phyloP scores from a whole-genome alignment of 2,888 invertebrate species.

The Callyntrura sp. region DNA sequence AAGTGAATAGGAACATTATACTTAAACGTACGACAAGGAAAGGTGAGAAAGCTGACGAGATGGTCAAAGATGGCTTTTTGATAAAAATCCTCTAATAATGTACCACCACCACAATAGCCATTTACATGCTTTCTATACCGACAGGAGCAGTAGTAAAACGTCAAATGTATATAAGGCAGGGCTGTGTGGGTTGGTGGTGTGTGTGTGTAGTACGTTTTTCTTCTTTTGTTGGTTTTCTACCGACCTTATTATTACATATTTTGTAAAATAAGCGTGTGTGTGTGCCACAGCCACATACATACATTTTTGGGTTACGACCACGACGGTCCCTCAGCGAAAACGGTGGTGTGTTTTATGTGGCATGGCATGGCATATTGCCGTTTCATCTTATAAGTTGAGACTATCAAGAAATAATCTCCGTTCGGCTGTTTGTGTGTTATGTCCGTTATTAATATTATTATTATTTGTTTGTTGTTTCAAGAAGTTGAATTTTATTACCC shows the following conservation, averaged over 20 bases:
- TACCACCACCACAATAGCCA: no score
- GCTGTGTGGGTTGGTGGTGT: no score
- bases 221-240: slow-evolving; percentile 70
- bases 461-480: slow-evolving; percentile 60
- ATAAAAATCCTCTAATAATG: slow-evolving; percentile 40
- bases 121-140: no score
- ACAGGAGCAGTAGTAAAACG: no score
- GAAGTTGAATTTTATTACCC: slow-evolving; percentile 50
- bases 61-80: slow-evolving; percentile 45
- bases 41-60: slow-evolving; percentile 70
- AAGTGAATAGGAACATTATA: slow-evolving; percentile 2
- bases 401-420: slow-evolving; percentile 54
- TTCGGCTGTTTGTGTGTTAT: slow-evolving; percentile 30
- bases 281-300: neutral
- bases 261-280: slow-evolving; percentile 44
- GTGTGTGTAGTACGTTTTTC: slow-evolving; percentile 48
- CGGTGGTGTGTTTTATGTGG: no score
- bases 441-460: no score
- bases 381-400: slow-evolving; percentile 14
- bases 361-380: slow-evolving; percentile 4
- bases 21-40: slow-evolving; percentile 5
- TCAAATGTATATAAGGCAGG: neutral
- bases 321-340: no score
- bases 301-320: no score
- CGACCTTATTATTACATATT: slow-evolving; percentile 66